Percentiles rank a stretch among this genome's conserved stretches.
Conservation (phyloP, 2,888 invertebrate species). For the Melangyna quadrimaculata region DNA sequence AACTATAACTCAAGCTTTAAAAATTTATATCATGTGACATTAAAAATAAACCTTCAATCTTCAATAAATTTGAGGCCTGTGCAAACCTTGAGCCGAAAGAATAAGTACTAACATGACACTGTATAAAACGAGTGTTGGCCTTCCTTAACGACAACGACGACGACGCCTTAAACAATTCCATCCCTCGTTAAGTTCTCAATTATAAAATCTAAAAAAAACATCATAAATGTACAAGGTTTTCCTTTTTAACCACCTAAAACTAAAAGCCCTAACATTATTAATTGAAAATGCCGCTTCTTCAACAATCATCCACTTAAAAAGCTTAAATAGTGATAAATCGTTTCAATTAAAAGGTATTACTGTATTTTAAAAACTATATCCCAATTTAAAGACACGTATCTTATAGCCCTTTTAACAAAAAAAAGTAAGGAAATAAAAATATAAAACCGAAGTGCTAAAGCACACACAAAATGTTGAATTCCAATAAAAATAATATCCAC, state of each 20-base stretch:
- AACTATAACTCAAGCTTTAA: too few relatives aligned
- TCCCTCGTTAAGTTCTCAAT: not conserved
- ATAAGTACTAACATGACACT: too few relatives aligned
- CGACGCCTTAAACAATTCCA: not conserved
- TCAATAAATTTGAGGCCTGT: too few relatives aligned
- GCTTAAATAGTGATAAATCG: not conserved
- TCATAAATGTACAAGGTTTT: not conserved
- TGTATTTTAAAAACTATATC: not conserved
- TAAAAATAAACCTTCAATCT: too few relatives aligned
- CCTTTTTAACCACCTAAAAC: not conserved
- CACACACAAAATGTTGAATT: slow-evolving; percentile 58
- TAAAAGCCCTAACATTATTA: not conserved
- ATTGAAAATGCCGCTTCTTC: not conserved
- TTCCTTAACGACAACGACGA: too few relatives aligned
- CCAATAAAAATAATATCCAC: slow-evolving; percentile 38
- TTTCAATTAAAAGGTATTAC: slow-evolving; percentile 1
- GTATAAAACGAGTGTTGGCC: too few relatives aligned
- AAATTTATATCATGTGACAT: too few relatives aligned
- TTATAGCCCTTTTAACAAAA: not conserved
- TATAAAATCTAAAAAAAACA: not conserved
- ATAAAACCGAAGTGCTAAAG: slow-evolving; percentile 50
- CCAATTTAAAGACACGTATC: slow-evolving; percentile 7
- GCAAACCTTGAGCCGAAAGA: too few relatives aligned
- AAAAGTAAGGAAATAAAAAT: not conserved
- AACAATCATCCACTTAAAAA: not conserved